Base-by-base conservation (phyloP, 2,113 vertebrate species). In the Gavialis gangeticus region DNA sequence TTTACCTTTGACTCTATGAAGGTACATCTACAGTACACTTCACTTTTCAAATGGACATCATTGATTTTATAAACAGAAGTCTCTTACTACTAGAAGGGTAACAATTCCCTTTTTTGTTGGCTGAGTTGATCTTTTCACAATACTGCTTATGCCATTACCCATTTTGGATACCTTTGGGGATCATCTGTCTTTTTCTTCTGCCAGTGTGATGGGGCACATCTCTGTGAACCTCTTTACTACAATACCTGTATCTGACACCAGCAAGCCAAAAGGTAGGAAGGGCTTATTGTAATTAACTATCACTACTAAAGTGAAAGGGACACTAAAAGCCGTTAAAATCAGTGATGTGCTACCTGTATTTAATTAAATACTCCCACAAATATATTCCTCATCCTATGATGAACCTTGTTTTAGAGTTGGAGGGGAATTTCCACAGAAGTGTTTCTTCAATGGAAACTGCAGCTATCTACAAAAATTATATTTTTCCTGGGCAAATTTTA, bases 1-100 rank as follows among this genome's bases (percentile, higher is more conserved):
- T 85, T 60, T 73, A 86, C 2, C 15, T 92, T 90, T 92, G 55
- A 88, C 94, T 64, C 56, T 85, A 81, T 79, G 83, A 55, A 94
- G 85, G 58, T 69, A 82, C n/a, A 73, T 87, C 69, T 54, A 27
- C n/a, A 46, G 46, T 46, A 46, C 9, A 28, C 89, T 85, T 93
- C 89, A 88, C 88, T 92, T 77, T 46, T 90, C 60, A 90, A 91
- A 59, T 84, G 10, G 9, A 34, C 92, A 46, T 84, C 63, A 59
- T 0, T 0, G n/a, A 75, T 25, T 91, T 90, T 84, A 88, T 90
- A 81, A 90, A 69, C 75, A 93, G 85, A 81, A 87, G 21, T 2
- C 12, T 87, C 10, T 58, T 85, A 77, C 27, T 79, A 59, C 19
- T 83, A 34, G 89, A 85, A 91, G 54, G 82, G 69, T 30, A 63